phyloP scores from a whole-genome alignment of 2,113 vertebrate species.

The Progne subis region DNA sequence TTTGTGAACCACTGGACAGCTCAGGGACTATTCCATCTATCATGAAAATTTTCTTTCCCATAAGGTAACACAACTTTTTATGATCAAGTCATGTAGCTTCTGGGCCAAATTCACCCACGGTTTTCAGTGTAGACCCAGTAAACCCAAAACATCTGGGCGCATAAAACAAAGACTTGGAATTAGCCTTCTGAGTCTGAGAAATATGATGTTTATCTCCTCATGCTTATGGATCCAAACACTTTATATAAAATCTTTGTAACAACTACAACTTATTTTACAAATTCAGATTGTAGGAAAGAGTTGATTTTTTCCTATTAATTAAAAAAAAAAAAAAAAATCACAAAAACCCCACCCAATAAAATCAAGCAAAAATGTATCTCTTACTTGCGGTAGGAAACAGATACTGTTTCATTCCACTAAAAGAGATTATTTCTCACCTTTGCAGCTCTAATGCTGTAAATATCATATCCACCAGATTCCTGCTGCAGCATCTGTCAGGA shows the following conservation, averaged over 20 bases:
- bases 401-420: background rate
- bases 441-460: slow-evolving; percentile 7
- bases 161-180: background rate
- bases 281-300: background rate
- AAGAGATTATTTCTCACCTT: background rate
- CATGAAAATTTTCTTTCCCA: background rate
- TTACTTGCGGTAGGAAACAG: background rate
- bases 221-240: background rate
- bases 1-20: background rate
- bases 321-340: background rate
- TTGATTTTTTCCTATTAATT: background rate
- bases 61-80: background rate
- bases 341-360: background rate
- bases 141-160: background rate
- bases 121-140: background rate
- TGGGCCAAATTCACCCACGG: background rate
- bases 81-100: background rate
- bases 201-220: background rate
- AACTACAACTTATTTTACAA: background rate
- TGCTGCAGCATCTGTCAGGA: slow-evolving; percentile 53
- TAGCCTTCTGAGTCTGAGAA: background rate
- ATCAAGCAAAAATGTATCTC: background rate
- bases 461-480: slow-evolving; percentile 55
- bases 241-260: background rate
- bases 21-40: background rate